phyloP scores from a whole-genome alignment of 2,113 vertebrate genomes.

The Loxodonta africana region DNA sequence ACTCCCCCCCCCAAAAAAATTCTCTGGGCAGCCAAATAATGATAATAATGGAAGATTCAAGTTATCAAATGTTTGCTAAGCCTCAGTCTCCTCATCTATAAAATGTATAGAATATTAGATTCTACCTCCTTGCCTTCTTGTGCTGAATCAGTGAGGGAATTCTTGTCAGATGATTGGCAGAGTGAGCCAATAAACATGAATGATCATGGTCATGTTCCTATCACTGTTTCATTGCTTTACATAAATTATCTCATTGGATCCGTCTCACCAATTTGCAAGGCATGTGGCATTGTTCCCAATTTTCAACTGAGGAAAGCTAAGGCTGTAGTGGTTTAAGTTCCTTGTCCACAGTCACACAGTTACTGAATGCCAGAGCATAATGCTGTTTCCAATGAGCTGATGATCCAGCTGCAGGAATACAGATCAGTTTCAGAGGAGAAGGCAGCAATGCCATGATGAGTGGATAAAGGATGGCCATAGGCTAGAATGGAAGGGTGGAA shows the following conservation, averaged over 20 bases:
- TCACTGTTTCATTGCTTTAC: not conserved
- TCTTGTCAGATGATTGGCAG: not conserved
- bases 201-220: not conserved
- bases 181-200: not conserved
- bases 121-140: not conserved
- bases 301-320: conserved; percentile 48
- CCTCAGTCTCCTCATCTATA: conserved; percentile 23
- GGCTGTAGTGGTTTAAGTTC: not conserved
- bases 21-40: conserved; percentile 42
- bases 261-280: not conserved
- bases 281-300: not conserved
- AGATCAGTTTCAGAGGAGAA: not conserved
- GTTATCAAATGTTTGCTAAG: not conserved
- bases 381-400: not conserved
- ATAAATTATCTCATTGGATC: not conserved
- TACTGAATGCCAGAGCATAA: not conserved
- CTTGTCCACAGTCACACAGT: conserved; percentile 41
- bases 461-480: not conserved
- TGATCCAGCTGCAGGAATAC: not conserved
- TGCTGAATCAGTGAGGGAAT: conserved; percentile 8
- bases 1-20: not conserved
- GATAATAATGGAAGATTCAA: not conserved
- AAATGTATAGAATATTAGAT: conserved; percentile 33
- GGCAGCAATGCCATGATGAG: not conserved
- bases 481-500: not conserved